Evolutionary conservation across 2,797 vertebrate species (phyloP).

Genomic region (Luscinia luscinia): DNA sequence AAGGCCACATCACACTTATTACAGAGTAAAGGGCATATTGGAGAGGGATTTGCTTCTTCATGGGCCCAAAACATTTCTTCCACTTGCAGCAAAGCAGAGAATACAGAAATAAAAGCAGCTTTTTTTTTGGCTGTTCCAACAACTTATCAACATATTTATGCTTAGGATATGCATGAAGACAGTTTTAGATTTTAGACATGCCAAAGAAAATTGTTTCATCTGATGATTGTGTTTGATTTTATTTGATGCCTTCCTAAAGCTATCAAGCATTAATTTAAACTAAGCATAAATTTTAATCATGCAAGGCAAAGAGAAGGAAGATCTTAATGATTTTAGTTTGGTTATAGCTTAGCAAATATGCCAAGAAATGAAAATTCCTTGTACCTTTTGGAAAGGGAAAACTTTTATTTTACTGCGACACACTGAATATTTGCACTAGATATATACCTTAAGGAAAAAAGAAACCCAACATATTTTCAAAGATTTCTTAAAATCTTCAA

Average conservation of each 20-base stretch:
- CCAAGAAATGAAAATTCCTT: not conserved
- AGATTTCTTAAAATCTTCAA: too few relatives aligned
- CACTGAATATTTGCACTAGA: not conserved
- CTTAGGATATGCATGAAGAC: not conserved
- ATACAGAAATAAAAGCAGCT: not conserved
- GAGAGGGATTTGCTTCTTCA: not conserved
- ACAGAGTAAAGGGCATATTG: not conserved
- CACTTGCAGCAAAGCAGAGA: not conserved
- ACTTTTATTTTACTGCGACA: not conserved
- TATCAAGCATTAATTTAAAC: not conserved
- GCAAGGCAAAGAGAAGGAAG: not conserved
- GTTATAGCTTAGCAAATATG: not conserved
- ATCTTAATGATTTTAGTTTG: not conserved
- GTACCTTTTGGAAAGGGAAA: not conserved
- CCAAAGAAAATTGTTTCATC: not conserved
- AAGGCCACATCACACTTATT: constrained; percentile 2
- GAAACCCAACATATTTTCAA: fast-evolving
- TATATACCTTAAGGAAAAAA: not conserved
- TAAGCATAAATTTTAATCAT: not conserved
- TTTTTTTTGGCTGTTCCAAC: not conserved
- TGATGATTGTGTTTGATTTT: not conserved
- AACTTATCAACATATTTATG: not conserved
- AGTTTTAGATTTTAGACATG: not conserved
- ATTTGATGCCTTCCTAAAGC: not conserved
- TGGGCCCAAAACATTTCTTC: not conserved